Percentiles rank a stretch among this genome's conserved stretches.
Conservation (phyloP, 2,888 invertebrate species). For the Crocallis elinguaria region DNA sequence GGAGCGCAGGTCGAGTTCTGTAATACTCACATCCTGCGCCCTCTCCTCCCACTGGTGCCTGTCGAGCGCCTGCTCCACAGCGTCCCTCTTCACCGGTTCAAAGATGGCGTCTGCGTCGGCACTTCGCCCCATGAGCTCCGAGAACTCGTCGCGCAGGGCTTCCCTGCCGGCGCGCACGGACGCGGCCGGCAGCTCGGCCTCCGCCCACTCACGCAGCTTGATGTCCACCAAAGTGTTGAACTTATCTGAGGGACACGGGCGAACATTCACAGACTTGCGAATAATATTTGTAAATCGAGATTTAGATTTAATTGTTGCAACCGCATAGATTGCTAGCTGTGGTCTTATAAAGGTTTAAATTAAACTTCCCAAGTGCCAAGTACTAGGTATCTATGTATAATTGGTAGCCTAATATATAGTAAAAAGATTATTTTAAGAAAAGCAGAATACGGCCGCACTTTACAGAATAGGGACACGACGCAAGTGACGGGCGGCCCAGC, state of each 20-base stretch:
- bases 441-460: no score
- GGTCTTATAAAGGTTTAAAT: no score
- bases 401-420: no score
- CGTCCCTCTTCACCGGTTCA: constrained; percentile 94
- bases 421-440: no score
- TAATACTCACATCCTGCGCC: constrained; percentile 81
- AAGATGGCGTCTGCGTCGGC: constrained; percentile 95
- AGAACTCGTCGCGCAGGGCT: constrained; percentile 83
- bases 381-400: no score
- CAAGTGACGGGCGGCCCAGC: no score
- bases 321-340: no score
- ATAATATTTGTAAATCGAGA: no score
- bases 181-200: constrained; percentile 93
- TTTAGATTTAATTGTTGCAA: no score
- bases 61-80: constrained; percentile 93
- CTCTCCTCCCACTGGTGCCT: constrained; percentile 98
- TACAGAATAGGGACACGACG: no score
- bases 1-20: neutral
- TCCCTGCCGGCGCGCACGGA: constrained; percentile 88
- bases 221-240: constrained; percentile 97
- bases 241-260: constrained; percentile 82
- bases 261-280: no score
- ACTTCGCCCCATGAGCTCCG: constrained; percentile 56
- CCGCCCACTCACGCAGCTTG: constrained; percentile 98
- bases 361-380: no score